A percentile compares a stretch with the other conserved stretches of the same genome.
Evolutionary conservation across 2,797 vertebrate genomes (phyloP).

Genomic region (Eulemur rubriventer): DNA sequence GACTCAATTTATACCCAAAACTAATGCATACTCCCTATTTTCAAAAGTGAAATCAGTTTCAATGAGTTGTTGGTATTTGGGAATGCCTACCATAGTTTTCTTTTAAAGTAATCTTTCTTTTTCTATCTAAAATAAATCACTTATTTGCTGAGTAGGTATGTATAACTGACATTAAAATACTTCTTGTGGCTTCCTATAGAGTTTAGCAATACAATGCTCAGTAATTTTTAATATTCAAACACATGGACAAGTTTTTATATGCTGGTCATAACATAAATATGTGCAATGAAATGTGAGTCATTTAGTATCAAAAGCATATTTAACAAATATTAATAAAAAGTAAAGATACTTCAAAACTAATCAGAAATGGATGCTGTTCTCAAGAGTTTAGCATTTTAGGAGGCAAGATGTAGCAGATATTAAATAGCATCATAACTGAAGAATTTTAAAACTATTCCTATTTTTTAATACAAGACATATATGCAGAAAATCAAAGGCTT

Average conservation of each 20-base stretch:
- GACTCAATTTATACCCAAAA: neutral
- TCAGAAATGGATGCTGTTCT: neutral
- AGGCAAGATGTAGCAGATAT: neutral
- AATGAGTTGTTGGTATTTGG: neutral
- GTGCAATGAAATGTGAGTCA: neutral
- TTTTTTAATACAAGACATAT: neutral
- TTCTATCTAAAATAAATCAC: slow-evolving; percentile 21
- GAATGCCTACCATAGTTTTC: neutral
- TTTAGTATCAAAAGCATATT: neutral
- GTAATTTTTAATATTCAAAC: slow-evolving; percentile 34
- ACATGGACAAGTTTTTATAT: neutral
- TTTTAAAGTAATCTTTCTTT: neutral
- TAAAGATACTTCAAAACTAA: slow-evolving; percentile 4
- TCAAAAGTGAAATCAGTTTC: slow-evolving; percentile 1
- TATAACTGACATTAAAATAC: neutral
- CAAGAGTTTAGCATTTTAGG: neutral
- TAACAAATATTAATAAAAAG: neutral
- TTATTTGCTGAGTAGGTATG: slow-evolving; percentile 34
- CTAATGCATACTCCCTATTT: neutral
- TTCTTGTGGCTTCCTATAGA: neutral
- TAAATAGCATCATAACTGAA: neutral
- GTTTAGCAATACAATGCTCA: neutral
- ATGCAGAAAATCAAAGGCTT: neutral
- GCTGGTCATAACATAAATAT: slow-evolving; percentile 30
- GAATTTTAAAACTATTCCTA: neutral